Conservation (phyloP, 2,888 invertebrate genomes). For the Lasioglossum zephyrum region DNA sequence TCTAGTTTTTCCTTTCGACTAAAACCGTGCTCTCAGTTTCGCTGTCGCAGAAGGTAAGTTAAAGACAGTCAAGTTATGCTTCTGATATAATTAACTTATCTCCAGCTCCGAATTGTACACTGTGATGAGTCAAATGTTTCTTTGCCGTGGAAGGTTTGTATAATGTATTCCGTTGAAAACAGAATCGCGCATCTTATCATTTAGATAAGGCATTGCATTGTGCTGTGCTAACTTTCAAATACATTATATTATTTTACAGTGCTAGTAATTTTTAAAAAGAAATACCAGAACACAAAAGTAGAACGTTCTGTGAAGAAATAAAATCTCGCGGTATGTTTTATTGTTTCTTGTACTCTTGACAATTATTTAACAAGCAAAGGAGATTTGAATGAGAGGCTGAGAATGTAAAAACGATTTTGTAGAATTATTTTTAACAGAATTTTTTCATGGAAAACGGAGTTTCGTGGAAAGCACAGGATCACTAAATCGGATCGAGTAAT, state of each 20-base stretch:
- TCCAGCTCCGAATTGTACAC: not conserved
- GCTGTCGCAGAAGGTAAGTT: too few relatives aligned
- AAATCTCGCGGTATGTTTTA: not conserved
- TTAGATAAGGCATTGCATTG: not conserved
- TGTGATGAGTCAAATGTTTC: not conserved
- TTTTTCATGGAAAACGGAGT: not conserved
- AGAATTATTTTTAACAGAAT: not conserved
- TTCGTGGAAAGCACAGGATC: not conserved
- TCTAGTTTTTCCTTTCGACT: too few relatives aligned
- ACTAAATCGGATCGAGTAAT: not conserved
- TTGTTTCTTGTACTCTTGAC: fast-evolving
- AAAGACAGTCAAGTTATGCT: too few relatives aligned
- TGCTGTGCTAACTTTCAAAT: not conserved
- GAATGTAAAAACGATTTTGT: not conserved
- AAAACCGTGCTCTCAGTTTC: too few relatives aligned
- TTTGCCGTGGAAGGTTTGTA: not conserved
- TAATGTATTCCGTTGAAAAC: not conserved
- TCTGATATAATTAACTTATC: not conserved
- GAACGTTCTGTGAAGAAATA: not conserved
- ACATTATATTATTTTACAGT: not conserved
- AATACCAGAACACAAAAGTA: not conserved
- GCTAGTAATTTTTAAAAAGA: not conserved
- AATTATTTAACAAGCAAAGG: not conserved
- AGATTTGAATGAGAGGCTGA: too few relatives aligned
- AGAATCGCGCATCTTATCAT: not conserved